These are phyloP conservation scores for Echinometra lucunter DNA, from an alignment of 53 echinoderm and acorn worm species.

Conservation along the genomic window DNA sequence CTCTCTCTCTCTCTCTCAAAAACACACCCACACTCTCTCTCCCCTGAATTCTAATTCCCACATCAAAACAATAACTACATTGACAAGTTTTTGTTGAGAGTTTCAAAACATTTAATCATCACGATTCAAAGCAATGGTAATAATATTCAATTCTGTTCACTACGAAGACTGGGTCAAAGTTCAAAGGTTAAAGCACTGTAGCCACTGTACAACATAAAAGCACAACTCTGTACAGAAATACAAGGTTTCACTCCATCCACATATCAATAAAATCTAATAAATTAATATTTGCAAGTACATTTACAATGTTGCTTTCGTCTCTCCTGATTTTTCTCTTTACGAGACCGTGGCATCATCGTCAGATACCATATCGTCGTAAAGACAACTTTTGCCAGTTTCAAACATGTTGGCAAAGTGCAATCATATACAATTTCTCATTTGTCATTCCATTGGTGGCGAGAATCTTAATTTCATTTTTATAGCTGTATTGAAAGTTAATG, in stretches of 20 bases:
- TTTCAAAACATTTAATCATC: constrained; percentile 64
- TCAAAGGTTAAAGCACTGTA: constrained; percentile 40
- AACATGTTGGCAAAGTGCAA: no score
- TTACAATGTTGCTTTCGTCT: background rate
- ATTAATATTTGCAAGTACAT: constrained; percentile 35
- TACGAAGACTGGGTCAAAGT: constrained; percentile 6
- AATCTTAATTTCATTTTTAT: background rate
- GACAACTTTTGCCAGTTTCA: no score
- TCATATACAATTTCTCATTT: background rate
- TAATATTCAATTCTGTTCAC: constrained; percentile 40
- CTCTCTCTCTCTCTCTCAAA: background rate
- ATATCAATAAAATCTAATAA: constrained; percentile 26
- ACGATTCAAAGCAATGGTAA: constrained; percentile 55
- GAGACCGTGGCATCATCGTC: no score
- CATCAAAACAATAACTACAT: background rate
- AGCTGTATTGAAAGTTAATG: no score
- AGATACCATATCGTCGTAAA: no score
- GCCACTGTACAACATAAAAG: background rate
- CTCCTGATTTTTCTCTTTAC: background rate
- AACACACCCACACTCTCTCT: background rate
- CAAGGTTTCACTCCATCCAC: background rate
- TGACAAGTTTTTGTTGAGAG: background rate
- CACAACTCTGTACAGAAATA: constrained; percentile 31
- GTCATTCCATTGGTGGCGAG: background rate
- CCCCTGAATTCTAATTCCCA: background rate